Conservation (phyloP, 2,113 vertebrate genomes). For the Himantopus leucocephalus region DNA sequence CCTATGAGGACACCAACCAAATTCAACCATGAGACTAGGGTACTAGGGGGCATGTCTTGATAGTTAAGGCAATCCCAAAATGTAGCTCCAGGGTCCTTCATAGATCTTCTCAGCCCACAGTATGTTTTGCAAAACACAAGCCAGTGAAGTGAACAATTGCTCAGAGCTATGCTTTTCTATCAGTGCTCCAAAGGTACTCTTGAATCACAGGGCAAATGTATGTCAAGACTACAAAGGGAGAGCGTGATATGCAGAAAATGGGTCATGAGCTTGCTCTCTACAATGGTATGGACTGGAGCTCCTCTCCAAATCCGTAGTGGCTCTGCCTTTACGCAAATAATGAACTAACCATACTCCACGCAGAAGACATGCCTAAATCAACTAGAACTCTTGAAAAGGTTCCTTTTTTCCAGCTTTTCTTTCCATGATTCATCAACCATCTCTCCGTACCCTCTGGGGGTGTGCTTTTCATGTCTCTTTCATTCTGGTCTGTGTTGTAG, state of each 20-base stretch:
- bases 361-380: not conserved
- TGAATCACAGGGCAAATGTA: fast-evolving
- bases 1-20: fast-evolving
- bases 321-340: not conserved
- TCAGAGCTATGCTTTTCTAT: not conserved
- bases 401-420: not conserved
- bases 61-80: not conserved
- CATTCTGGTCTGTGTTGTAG: not conserved
- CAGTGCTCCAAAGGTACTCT: not conserved
- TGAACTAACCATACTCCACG: not conserved
- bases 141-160: not conserved
- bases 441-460: not conserved
- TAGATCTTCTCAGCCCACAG: not conserved
- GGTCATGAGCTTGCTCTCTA: not conserved
- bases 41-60: not conserved
- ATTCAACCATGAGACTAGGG: not conserved
- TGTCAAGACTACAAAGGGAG: not conserved
- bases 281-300: not conserved
- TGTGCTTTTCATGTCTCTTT: not conserved
- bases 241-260: not conserved
- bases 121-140: not conserved
- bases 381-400: not conserved
- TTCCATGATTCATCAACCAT: not conserved
- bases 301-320: not conserved
- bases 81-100: not conserved